These are phyloP conservation scores for Latrodectus hesperus DNA, from an alignment of 2,888 invertebrate genomes.

Conservation along the genomic window DNA sequence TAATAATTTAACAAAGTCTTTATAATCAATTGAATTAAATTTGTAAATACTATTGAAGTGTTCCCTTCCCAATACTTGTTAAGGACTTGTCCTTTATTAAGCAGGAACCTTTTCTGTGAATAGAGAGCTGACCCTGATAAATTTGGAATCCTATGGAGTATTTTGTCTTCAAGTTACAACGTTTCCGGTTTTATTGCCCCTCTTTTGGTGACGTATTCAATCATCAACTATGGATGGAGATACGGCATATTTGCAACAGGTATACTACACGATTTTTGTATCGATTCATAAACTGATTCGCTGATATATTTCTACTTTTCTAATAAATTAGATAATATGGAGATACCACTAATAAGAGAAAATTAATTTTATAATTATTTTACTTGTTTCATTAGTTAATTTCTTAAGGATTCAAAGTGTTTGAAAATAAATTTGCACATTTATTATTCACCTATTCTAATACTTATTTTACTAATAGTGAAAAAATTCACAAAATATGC, in stretches of 20 bases:
- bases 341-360: too few relatives aligned
- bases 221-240: slow-evolving; percentile 31
- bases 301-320: too few relatives aligned
- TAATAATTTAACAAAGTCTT: background rate
- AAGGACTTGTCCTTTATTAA: background rate
- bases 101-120: background rate
- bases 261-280: background rate
- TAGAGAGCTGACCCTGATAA: slow-evolving; percentile 31
- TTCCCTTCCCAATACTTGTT: too few relatives aligned
- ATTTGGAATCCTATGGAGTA: slow-evolving; percentile 51
- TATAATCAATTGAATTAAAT: background rate
- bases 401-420: too few relatives aligned
- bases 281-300: too few relatives aligned
- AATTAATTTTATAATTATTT: too few relatives aligned
- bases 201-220: slow-evolving; percentile 17
- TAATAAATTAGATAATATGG: too few relatives aligned
- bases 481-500: too few relatives aligned
- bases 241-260: slow-evolving; percentile 31
- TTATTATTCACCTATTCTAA: too few relatives aligned
- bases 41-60: background rate
- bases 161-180: slow-evolving; percentile 29
- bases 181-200: slow-evolving; percentile 26
- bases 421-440: too few relatives aligned
- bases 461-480: too few relatives aligned
- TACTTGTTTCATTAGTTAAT: too few relatives aligned